Conservation (phyloP, 2,113 vertebrate genomes). For the Balaeniceps rex region DNA sequence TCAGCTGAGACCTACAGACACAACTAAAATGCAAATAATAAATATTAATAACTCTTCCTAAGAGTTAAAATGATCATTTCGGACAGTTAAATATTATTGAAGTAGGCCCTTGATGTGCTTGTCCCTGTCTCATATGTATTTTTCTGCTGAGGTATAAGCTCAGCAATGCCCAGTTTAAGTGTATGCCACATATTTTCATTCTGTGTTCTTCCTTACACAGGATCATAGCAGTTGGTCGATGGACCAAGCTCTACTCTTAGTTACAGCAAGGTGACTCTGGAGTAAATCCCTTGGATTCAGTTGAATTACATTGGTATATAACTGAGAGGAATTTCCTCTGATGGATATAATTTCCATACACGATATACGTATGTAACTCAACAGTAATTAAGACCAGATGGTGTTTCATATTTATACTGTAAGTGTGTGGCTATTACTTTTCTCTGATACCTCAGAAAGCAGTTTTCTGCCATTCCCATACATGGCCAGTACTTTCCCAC, state of each 20-base stretch:
- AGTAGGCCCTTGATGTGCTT: background rate
- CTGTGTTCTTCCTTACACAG: background rate
- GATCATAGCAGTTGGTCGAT: background rate
- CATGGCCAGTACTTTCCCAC: background rate
- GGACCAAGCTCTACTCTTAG: background rate
- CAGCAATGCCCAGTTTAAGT: background rate
- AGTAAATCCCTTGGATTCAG: background rate
- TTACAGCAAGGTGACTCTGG: background rate
- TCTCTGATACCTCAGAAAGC: background rate
- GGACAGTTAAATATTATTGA: conserved; percentile 8
- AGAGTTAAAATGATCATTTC: conserved; percentile 14
- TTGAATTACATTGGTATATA: background rate
- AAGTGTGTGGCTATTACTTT: background rate
- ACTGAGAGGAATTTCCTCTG: conserved; percentile 45
- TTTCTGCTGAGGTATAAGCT: background rate
- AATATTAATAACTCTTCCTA: conserved; percentile 32
- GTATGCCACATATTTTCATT: background rate
- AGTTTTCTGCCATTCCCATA: conserved; percentile 20
- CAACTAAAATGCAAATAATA: conserved; percentile 30
- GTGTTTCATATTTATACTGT: background rate
- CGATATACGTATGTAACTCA: background rate
- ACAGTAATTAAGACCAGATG: conserved; percentile 21
- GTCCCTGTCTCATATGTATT: background rate
- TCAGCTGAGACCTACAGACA: background rate
- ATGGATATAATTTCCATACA: conserved; percentile 23